Evolutionary conservation across 2,113 vertebrate genomes (phyloP).

Genomic region (Calonectris borealis): DNA sequence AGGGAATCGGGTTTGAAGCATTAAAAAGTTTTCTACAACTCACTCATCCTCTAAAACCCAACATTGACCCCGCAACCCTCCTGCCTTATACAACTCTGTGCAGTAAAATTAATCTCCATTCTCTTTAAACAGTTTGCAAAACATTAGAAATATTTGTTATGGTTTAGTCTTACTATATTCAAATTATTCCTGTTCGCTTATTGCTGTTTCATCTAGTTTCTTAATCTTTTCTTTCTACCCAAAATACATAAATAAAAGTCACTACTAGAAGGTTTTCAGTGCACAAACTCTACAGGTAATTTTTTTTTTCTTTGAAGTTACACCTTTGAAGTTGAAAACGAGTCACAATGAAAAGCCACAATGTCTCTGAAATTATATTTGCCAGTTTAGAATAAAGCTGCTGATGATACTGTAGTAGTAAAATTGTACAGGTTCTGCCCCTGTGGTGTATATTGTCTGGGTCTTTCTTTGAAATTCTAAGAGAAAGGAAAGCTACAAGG

Average conservation of each 20-base stretch:
- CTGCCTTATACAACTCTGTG: accelerated
- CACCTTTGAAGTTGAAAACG: not conserved
- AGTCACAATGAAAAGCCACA: not conserved
- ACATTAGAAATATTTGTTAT: not conserved
- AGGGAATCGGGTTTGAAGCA: not conserved
- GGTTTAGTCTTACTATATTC: not conserved
- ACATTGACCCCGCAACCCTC: accelerated
- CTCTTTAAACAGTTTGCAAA: not conserved
- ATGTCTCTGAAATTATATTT: not conserved
- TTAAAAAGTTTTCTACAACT: not conserved
- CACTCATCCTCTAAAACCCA: not conserved
- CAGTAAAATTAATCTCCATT: not conserved
- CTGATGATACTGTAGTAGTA: not conserved
- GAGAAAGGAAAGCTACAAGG: not conserved
- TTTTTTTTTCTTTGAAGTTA: not conserved
- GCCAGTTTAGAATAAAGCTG: not conserved
- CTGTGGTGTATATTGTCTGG: not conserved
- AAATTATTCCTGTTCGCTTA: not conserved
- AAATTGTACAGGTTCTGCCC: not conserved
- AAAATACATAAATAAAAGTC: not conserved
- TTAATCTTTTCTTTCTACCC: not conserved
- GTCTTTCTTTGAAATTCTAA: not conserved
- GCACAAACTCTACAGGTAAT: not conserved
- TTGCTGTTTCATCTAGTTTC: not conserved
- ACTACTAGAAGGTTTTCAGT: not conserved